Evolutionary conservation across 2,113 vertebrate genomes (phyloP).

Genomic region (Eurypyga helias): DNA sequence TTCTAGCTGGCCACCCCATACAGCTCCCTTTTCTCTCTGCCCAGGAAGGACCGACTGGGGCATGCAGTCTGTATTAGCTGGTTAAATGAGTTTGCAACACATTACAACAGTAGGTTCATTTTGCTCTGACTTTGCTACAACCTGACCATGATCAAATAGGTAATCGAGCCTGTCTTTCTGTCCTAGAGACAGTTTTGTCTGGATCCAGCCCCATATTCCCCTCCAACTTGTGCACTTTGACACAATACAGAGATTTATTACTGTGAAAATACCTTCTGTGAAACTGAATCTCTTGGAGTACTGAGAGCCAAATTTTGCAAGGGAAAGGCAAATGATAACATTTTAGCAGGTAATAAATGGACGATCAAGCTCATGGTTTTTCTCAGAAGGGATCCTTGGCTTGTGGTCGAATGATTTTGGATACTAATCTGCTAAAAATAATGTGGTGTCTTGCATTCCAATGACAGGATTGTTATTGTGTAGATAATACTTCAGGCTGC

Average conservation of each 20-base stretch:
- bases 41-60: not conserved
- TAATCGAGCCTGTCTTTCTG: not conserved
- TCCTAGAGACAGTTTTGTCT: not conserved
- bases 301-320: not conserved
- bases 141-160: not conserved
- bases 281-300: not conserved
- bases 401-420: not conserved
- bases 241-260: not conserved
- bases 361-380: not conserved
- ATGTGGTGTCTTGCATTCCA: not conserved
- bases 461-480: not conserved
- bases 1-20: not conserved
- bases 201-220: not conserved
- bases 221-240: not conserved
- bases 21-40: not conserved
- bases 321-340: not conserved
- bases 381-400: not conserved
- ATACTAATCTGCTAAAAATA: constrained; percentile 24
- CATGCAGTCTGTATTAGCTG: not conserved
- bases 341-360: not conserved
- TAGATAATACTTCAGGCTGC: not conserved
- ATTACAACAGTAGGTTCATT: not conserved
- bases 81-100: not conserved
- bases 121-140: not conserved
- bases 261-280: not conserved